phyloP scores from a whole-genome alignment of 2,888 invertebrate species.

The Eustalomyia histrio region DNA sequence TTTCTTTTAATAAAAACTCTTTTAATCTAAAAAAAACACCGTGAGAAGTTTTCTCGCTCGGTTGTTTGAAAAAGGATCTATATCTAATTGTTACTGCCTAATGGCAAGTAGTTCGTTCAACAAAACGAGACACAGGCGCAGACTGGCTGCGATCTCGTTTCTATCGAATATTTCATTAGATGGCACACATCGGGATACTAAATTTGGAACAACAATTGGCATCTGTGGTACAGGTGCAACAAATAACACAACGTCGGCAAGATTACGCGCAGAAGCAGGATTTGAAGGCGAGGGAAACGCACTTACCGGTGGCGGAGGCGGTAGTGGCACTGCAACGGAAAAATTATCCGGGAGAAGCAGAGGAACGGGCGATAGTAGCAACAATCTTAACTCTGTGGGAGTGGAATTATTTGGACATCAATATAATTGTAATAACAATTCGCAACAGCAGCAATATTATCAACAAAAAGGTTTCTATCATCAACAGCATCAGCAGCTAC shows the following conservation, averaged over 20 bases:
- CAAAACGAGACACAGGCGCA: slow-evolving; percentile 87
- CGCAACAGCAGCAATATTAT: slow-evolving; percentile 68
- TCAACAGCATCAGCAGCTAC: slow-evolving; percentile 68
- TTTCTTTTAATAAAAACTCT: background rate
- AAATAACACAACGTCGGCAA: slow-evolving; percentile 68
- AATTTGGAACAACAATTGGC: slow-evolving; percentile 80
- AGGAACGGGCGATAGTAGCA: slow-evolving; percentile 30
- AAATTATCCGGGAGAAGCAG: slow-evolving; percentile 6
- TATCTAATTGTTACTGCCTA: slow-evolving; percentile 74
- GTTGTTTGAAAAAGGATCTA: slow-evolving; percentile 52
- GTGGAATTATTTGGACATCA: slow-evolving; percentile 69
- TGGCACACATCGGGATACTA: slow-evolving; percentile 90
- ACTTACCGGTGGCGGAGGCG: slow-evolving; percentile 47
- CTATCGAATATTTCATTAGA: slow-evolving; percentile 96
- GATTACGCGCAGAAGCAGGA: slow-evolving; percentile 66
- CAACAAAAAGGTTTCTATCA: slow-evolving; percentile 66
- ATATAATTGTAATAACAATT: slow-evolving; percentile 57
- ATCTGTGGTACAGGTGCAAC: slow-evolving; percentile 73
- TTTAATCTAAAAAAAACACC: slow-evolving; percentile 20
- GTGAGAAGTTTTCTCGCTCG: slow-evolving; percentile 47
- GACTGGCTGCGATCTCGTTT: slow-evolving; percentile 95
- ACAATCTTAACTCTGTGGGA: slow-evolving; percentile 55
- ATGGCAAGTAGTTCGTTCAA: slow-evolving; percentile 80
- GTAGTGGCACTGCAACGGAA: slow-evolving; percentile 29
- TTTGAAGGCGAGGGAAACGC: slow-evolving; percentile 45